A percentile compares a stretch with the other conserved stretches of the same genome.
Conservation (phyloP, 2,797 vertebrate genomes). For the Vireo griseus region DNA sequence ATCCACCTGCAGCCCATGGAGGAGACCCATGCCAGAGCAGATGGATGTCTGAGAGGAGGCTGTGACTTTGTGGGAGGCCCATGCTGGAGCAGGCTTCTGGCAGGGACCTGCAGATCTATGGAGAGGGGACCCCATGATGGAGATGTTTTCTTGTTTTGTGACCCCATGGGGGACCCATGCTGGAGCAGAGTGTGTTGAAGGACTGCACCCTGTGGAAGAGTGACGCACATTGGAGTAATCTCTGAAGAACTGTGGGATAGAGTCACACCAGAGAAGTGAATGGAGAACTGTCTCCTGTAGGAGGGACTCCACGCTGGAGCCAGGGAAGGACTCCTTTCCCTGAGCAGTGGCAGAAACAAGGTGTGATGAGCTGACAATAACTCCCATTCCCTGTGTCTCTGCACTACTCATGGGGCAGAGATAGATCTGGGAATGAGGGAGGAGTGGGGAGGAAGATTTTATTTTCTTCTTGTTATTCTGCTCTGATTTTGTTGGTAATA, state of each 20-base stretch:
- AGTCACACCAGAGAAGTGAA: not conserved
- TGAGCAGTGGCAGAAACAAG: not conserved
- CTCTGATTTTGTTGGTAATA: not conserved
- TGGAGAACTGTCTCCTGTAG: not conserved
- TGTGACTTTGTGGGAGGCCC: no score
- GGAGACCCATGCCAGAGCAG: not conserved
- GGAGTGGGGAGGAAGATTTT: not conserved
- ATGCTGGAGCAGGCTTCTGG: not conserved
- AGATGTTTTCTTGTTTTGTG: not conserved
- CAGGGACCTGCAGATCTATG: no score
- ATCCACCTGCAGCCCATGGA: not conserved
- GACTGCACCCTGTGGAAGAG: not conserved
- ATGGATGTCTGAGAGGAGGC: not conserved
- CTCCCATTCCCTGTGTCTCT: not conserved
- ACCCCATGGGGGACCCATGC: not conserved
- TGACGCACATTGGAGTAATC: not conserved
- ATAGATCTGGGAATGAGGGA: not conserved
- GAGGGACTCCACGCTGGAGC: fast-evolving
- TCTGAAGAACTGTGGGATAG: no score
- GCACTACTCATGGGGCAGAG: not conserved
- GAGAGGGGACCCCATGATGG: not conserved
- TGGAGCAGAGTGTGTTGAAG: not conserved
- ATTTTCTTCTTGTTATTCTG: not conserved
- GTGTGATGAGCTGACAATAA: not conserved
- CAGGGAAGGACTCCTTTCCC: not conserved